phyloP scores from a whole-genome alignment of 1,140 invertebrate species.

The Microplitis demolitor region DNA sequence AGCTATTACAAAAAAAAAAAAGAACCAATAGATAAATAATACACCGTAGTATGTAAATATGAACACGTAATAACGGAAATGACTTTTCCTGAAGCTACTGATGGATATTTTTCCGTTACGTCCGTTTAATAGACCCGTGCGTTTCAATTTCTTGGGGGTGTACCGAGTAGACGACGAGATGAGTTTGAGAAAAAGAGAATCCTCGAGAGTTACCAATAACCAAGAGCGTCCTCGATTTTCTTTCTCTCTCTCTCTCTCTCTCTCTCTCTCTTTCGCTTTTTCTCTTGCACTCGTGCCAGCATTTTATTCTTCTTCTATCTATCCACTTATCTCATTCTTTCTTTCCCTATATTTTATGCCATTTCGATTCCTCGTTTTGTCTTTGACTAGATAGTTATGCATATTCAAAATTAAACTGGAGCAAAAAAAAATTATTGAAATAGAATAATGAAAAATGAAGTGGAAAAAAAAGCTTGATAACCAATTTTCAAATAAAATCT shows the following conservation, averaged over 20 bases:
- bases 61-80: constrained; percentile 21
- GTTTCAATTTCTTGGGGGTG: constrained; percentile 14
- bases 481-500: too few species aligned
- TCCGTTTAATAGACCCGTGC: constrained; percentile 33
- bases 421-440: too few species aligned
- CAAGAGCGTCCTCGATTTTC: constrained; percentile 7
- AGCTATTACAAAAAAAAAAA: too few species aligned
- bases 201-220: constrained; percentile 18
- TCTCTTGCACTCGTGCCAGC: background rate
- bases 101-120: constrained; percentile 25
- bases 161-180: background rate
- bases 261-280: background rate
- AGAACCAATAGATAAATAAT: background rate
- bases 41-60: background rate
- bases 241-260: too few species aligned
- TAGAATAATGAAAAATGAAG: too few species aligned
- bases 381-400: too few species aligned
- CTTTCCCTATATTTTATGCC: background rate
- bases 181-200: background rate
- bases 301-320: background rate
- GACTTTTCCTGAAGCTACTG: constrained; percentile 25
- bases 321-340: constrained; percentile 12
- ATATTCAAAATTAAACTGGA: too few species aligned
- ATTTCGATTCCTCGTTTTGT: too few species aligned
- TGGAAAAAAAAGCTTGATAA: too few species aligned